Percentiles rank a stretch among this genome's conserved stretches.
Evolutionary conservation across 2,113 vertebrate genomes (phyloP).

Genomic region (Scortum barcoo): DNA sequence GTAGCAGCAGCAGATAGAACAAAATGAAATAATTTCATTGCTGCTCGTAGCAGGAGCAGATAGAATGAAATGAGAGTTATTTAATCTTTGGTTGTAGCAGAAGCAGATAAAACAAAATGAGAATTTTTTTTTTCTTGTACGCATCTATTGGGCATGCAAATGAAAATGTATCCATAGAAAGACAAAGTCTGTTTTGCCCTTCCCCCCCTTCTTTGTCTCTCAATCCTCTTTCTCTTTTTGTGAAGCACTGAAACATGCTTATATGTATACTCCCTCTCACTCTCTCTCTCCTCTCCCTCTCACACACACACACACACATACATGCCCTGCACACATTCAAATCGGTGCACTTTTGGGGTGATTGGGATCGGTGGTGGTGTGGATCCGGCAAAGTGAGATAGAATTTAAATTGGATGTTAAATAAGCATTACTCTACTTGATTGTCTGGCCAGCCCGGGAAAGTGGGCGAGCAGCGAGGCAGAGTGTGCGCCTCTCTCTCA

Average conservation of each 20-base stretch:
- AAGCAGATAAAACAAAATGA: conserved; percentile 13
- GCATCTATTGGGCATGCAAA: conserved; percentile 5
- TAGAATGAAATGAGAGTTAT: conserved; percentile 9
- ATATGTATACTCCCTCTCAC: not conserved
- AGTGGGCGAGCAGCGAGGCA: conserved; percentile 74
- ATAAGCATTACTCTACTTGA: conserved; percentile 86
- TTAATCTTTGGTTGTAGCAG: conserved; percentile 16
- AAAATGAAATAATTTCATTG: conserved; percentile 34
- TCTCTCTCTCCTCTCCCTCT: not conserved
- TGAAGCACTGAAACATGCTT: conserved; percentile 30
- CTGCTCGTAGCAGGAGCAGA: not conserved
- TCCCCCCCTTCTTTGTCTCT: not conserved
- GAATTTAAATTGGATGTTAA: conserved; percentile 90
- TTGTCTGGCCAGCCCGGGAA: conserved; percentile 79
- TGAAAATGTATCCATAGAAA: conserved; percentile 4
- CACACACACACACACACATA: conserved; percentile 27
- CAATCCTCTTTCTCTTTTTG: conserved; percentile 14
- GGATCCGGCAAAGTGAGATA: conserved; percentile 82
- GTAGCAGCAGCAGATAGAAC: not conserved
- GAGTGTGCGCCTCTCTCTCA: conserved; percentile 55
- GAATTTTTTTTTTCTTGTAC: conserved; percentile 21
- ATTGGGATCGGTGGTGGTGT: conserved; percentile 78
- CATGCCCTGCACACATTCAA: conserved; percentile 36
- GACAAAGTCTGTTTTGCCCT: not conserved
- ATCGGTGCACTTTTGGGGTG: conserved; percentile 67